Percentiles rank a stretch among this genome's conserved stretches.
phyloP scores from a whole-genome alignment of 1,140 invertebrate species.

The Carposina sasakii region DNA sequence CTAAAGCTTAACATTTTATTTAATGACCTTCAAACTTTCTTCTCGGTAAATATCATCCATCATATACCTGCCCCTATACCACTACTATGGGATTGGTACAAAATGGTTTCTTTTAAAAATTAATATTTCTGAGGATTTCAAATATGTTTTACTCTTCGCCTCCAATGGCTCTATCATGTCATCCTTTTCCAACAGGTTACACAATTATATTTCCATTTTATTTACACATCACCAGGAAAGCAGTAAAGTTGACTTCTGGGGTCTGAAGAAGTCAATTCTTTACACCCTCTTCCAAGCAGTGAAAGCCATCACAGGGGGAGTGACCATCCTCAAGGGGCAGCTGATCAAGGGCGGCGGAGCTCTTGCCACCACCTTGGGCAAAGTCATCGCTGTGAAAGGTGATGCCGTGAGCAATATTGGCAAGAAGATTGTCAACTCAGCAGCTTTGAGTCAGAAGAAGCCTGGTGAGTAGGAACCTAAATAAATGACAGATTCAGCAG shows the following conservation, averaged over 20 bases:
- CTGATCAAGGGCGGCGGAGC: slow-evolving; percentile 88
- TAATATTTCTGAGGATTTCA: too few relatives aligned
- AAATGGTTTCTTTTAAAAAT: too few relatives aligned
- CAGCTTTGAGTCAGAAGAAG: slow-evolving; percentile 74
- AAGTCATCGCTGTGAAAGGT: slow-evolving; percentile 79
- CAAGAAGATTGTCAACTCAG: slow-evolving; percentile 81
- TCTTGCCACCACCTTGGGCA: slow-evolving; percentile 81
- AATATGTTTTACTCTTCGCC: too few relatives aligned
- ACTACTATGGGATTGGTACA: too few relatives aligned
- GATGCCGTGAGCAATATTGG: slow-evolving; percentile 84
- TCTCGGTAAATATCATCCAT: too few relatives aligned
- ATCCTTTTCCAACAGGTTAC: too few relatives aligned
- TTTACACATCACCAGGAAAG: slow-evolving; percentile 32
- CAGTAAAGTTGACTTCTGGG: slow-evolving; percentile 80
- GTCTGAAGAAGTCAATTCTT: slow-evolving; percentile 85
- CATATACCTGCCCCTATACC: too few relatives aligned
- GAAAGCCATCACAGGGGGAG: slow-evolving; percentile 88
- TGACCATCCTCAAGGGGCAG: slow-evolving; percentile 87
- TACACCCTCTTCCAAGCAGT: slow-evolving; percentile 86
- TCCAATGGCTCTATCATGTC: too few relatives aligned
- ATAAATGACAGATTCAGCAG: too few relatives aligned
- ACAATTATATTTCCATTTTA: neutral
- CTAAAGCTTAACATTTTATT: too few relatives aligned
- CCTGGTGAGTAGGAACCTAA: too few relatives aligned
- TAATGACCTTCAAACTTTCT: too few relatives aligned